A percentile compares a stretch with the other conserved stretches of the same genome.
These are phyloP conservation scores for Phytoseiulus persimilis DNA, from an alignment of 2,888 invertebrate species.

Conservation along the genomic window DNA sequence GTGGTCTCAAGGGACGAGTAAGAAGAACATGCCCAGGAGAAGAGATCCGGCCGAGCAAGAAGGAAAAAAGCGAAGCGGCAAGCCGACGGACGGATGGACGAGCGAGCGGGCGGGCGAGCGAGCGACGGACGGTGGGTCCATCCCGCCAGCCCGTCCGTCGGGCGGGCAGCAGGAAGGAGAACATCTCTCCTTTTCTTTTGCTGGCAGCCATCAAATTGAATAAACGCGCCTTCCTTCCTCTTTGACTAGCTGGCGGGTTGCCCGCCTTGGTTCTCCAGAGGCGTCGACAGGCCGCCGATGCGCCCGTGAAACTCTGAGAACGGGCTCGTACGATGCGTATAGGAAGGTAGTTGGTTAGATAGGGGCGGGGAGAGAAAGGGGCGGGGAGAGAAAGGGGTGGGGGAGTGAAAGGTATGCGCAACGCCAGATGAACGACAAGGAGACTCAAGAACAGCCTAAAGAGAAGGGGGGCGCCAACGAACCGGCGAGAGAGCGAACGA, in stretches of 20 bases:
- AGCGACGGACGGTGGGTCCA: neutral
- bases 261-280: neutral
- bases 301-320: slow-evolving; percentile 8
- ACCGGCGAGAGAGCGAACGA: neutral
- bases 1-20: slow-evolving; percentile 34
- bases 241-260: neutral
- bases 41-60: slow-evolving; percentile 14
- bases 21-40: slow-evolving; percentile 13
- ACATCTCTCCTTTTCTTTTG: slow-evolving; percentile 1
- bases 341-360: neutral
- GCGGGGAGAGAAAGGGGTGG: neutral
- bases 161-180: neutral
- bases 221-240: neutral
- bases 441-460: neutral
- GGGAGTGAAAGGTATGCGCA: neutral
- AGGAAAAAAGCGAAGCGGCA: neutral
- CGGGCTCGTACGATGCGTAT: neutral
- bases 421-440: neutral
- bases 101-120: neutral
- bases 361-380: neutral
- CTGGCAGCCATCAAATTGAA: slow-evolving; percentile 33
- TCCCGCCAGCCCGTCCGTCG: neutral
- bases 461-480: neutral
- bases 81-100: neutral
- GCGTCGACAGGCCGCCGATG: slow-evolving; percentile 6